Evolutionary conservation across 1,140 invertebrate species (phyloP), one percentile per base, ranked within the genome.

Genomic region (Paraescarpia echinospica): DNA sequence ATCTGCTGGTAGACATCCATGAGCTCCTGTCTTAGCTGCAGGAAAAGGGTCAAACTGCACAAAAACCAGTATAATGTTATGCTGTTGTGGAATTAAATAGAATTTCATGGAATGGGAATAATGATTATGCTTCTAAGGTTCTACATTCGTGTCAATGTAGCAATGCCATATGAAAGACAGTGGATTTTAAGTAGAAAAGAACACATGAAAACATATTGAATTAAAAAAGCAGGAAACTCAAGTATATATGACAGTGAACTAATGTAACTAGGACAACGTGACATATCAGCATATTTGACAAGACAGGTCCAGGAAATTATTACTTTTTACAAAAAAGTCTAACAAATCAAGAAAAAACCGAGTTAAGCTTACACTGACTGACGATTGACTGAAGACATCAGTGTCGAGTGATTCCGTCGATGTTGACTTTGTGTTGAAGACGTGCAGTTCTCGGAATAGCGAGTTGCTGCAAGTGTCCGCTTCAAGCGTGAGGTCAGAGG

Each of bases 401-500:
- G 48, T 33, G 33, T 91, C 92, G 12, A 59, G 89, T 91, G 34
- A 41, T 48, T 91, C 92, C 9, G n/a, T 51, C 33, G 35, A 91
- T 8, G n/a, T 91, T 90, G 33, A 91, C 89, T 41, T 90, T 77
- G 33, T 48, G 33, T 90, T 91, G 34, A 31, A 77, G 18, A 77
- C 14, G 27, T 27, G 59, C 59, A 94, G 91, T 77, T 94, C 93
- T 51, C 92, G 93, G 93, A 94, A 94, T 31, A 94, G 89, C 8
- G 92, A 93, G 48, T 93, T 91, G 33, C 41, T 89, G 22, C 89
- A 92, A n/a, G 41, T 90, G 93, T 33, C 90, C 33, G 33, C 51
- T 51, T 51, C 48, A 14, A 77, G 59, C 8, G 59, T 77, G 59
- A 77, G 59, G 33, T 35, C 35, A 34, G 59, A 51, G 9, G 93